Percentiles rank a stretch among this genome's conserved stretches.
Conservation (phyloP, 2,113 vertebrate genomes). For the Crypturellus undulatus region DNA sequence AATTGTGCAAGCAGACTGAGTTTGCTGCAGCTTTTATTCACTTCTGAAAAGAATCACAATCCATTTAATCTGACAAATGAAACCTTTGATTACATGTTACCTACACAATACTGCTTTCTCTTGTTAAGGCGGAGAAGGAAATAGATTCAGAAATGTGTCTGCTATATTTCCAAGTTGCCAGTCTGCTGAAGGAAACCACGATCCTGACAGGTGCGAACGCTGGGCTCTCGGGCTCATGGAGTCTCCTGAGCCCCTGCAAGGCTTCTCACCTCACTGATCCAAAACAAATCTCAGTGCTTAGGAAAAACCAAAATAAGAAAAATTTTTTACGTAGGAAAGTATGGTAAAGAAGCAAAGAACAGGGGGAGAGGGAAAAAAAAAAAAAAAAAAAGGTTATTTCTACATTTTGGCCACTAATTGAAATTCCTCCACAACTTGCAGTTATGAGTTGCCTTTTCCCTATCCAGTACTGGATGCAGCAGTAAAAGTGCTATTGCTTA, state of each 20-base stretch:
- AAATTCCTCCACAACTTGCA: neutral
- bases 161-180: conserved; percentile 38
- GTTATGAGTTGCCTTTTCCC: neutral
- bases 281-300: conserved; percentile 39
- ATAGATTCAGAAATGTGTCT: conserved; percentile 42
- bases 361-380: neutral
- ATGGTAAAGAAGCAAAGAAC: conserved; percentile 2
- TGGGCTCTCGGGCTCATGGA: neutral
- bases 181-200: neutral
- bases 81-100: conserved; percentile 43
- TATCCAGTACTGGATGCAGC: neutral
- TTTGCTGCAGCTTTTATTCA: conserved; percentile 2
- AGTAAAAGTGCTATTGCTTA: neutral
- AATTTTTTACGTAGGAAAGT: neutral
- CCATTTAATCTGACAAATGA: conserved; percentile 37
- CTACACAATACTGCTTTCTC: conserved; percentile 1
- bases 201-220: conserved; percentile 19
- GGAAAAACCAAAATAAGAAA: conserved; percentile 36
- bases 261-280: conserved; percentile 50
- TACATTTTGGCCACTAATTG: neutral
- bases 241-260: conserved; percentile 28
- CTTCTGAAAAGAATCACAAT: conserved; percentile 23
- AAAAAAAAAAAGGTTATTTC: neutral
- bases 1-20: neutral
- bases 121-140: conserved; percentile 10